Evolutionary conservation across 2,888 invertebrate species (phyloP).

Genomic region (Luperina nickerlii): DNA sequence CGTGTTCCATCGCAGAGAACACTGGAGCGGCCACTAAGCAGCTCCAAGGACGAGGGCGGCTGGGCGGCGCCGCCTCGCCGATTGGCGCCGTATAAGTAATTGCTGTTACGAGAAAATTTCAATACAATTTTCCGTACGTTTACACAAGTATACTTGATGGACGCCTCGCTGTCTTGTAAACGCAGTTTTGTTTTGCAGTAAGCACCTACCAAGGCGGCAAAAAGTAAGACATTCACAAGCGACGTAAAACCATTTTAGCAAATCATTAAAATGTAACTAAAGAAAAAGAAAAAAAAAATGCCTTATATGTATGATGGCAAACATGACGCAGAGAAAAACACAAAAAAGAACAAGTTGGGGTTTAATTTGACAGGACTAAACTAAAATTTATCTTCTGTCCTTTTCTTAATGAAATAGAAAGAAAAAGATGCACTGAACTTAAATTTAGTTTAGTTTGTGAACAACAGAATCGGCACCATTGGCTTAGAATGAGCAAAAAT

Average conservation of each 20-base stretch:
- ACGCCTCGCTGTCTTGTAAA: slow-evolving; percentile 18
- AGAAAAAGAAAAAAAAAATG: not conserved
- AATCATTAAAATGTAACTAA: not conserved
- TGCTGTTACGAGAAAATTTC: slow-evolving; percentile 26
- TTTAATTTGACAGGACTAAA: too few relatives aligned
- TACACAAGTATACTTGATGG: not conserved
- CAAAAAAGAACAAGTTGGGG: too few relatives aligned
- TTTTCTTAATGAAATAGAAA: too few relatives aligned
- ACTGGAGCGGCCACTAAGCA: not conserved
- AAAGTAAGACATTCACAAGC: not conserved
- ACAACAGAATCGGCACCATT: too few relatives aligned
- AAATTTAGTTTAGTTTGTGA: too few relatives aligned
- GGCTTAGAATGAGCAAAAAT: not conserved
- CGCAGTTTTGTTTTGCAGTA: slow-evolving; percentile 18
- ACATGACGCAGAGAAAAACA: not conserved
- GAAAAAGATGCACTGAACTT: too few relatives aligned
- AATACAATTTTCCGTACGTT: slow-evolving; percentile 22
- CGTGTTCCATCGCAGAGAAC: not conserved
- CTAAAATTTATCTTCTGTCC: too few relatives aligned
- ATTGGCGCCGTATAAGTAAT: not conserved
- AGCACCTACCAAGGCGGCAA: not conserved
- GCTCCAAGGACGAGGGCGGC: not conserved
- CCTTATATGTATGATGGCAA: not conserved
- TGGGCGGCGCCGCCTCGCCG: not conserved
- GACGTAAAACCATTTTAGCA: not conserved